A percentile compares a stretch with the other conserved stretches of the same genome.
Conservation (phyloP, 2,113 vertebrate species). For the Phyllostomus hastatus region DNA sequence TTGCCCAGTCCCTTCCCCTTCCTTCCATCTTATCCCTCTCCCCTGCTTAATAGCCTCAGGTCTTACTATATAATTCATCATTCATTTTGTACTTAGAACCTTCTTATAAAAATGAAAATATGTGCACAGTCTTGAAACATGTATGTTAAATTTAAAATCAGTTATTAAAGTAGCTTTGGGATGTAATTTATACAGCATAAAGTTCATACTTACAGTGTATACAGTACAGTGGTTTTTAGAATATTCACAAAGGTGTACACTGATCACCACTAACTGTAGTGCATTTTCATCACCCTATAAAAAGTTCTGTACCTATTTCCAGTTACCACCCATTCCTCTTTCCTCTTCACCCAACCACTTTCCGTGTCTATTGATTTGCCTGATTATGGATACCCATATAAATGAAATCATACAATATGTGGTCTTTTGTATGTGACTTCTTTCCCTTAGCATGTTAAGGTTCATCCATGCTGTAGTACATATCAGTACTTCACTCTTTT, state of each 20-base stretch:
- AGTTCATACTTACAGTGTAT: not conserved
- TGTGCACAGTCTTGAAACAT: not conserved
- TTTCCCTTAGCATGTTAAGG: not conserved
- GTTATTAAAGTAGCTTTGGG: not conserved
- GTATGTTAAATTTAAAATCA: not conserved
- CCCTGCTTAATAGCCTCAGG: not conserved
- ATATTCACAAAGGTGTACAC: not conserved
- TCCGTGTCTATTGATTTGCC: not conserved
- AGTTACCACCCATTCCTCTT: not conserved
- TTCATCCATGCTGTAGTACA: not conserved
- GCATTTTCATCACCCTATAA: not conserved
- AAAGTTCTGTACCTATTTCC: not conserved
- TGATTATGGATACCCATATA: not conserved
- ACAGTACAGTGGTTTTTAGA: not conserved
- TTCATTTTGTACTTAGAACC: not conserved
- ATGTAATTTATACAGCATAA: not conserved
- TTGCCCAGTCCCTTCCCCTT: too few species aligned
- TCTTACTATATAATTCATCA: not conserved
- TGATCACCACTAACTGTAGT: not conserved
- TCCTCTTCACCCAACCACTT: not conserved
- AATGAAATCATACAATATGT: not conserved
- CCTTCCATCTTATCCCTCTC: too few species aligned
- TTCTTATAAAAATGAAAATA: slow-evolving; percentile 10
- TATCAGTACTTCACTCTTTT: not conserved
- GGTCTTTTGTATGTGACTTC: not conserved